These are phyloP conservation scores for Erpornis zantholeuca DNA, from an alignment of 2,113 vertebrate species.

Conservation along the genomic window DNA sequence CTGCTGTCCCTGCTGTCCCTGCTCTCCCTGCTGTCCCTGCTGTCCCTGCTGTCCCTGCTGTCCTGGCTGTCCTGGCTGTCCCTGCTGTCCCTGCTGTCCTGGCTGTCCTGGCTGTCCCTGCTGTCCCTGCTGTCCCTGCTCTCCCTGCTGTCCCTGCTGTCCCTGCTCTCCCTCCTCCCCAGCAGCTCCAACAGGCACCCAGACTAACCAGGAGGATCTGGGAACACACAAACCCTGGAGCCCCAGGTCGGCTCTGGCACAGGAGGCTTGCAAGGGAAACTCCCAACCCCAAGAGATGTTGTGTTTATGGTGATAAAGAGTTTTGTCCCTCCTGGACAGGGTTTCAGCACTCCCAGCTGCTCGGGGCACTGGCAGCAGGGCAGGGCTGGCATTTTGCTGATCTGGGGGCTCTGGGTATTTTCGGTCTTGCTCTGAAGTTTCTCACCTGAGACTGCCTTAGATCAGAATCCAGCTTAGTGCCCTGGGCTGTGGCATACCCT, in stretches of 20 bases:
- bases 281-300: rapidly evolving
- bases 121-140: no score
- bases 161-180: background rate
- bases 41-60: no score
- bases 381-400: background rate
- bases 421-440: background rate
- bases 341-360: background rate
- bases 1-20: no score
- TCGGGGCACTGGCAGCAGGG: background rate
- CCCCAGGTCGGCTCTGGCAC: background rate
- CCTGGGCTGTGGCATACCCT: background rate
- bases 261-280: no score
- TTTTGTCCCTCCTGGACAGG: rapidly evolving
- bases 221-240: background rate
- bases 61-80: no score
- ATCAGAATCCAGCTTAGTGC: rapidly evolving
- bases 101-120: no score
- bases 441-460: background rate
- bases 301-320: rapidly evolving
- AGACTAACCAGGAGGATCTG: background rate
- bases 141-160: no score
- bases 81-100: no score
- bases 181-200: rapidly evolving
- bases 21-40: no score
- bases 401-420: background rate